Evolutionary conservation across 2,888 invertebrate species (phyloP), one percentile per base, ranked within the genome.

Genomic region (Xanthorhoe designata): DNA sequence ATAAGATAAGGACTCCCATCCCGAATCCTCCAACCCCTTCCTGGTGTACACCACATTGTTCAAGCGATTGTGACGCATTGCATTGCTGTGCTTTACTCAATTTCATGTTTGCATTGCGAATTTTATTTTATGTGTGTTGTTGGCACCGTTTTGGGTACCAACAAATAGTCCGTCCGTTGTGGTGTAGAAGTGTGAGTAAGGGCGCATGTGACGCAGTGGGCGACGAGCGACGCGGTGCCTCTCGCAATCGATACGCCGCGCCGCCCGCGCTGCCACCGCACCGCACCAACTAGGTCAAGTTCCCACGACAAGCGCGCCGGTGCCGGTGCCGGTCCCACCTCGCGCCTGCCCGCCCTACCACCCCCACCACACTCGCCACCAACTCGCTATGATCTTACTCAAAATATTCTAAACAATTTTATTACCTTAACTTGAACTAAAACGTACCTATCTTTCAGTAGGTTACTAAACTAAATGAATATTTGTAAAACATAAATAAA

Each of bases 231-330:
- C 86, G 87, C 87, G 90, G 85, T 85, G 86, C 86, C 85, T 86
- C 83, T 83, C 84, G 89, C 87, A 88, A 91, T 91, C 92, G 89
- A 92, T 92, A 89, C 81, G 78, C 84, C 83, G 82, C 83, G 83
- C 86, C 85, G 82, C 84, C 83, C 84, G 85, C 86, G 80, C 78
- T 80, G 75, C 79, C 56, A 49, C 67, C 82, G 79, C 84, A 80
- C 82, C 84, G 55, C 73, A 80, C 83, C 87, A 90, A 91, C 88
- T 92, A 85, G 92, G 92, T 92, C 92, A 92, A 92, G 92, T 91
- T 92, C 92, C 84, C 90, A 87, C 85, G 88, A 84, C 88, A 83
- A 86, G 84, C 89, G 84, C 82, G 84, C 81, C 80, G 82, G n/a
- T 58, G 62, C 50, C 68, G 72, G 80, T 78, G 81, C 82, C 81